Evolutionary conservation across 2,113 vertebrate genomes (phyloP), one percentile per base, ranked within the genome.

Genomic region (Heloderma charlesbogerti): DNA sequence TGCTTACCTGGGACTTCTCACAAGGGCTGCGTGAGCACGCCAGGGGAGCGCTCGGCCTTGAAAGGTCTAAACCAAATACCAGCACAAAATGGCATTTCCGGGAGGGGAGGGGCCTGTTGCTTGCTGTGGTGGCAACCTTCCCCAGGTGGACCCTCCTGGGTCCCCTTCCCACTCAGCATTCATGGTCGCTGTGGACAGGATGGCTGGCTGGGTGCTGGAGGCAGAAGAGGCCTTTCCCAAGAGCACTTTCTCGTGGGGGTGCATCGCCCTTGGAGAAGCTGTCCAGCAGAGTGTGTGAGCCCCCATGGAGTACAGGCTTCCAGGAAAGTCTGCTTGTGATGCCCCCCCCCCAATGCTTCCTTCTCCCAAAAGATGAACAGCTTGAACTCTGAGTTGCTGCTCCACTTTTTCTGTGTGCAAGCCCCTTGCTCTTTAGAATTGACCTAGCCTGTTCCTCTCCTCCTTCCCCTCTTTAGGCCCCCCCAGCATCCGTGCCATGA

Each of bases 401-500:
- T 66, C 48, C 45, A 31, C 0, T 48, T 45, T 93, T 37, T 16
- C 92, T 60, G 5, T 88, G 86, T 60, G 89, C 74, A 16, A 0
- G 87, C 89, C 89, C 89, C 93, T 91, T 0, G 48, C 95, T 86
- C 91, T 94, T 96, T 92, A 88, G 92, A 95, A 95, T 97, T 97
- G 93, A 97, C 95, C 90, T 88, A 92, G 92, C 96, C 94, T 95
- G 95, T 97, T 96, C 98, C 87, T 96, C 48, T 96, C 89, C 94
- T 94, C 95, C 84, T 93, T 15, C 48, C 37, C 69, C 13, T 81
- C 93, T 80, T 86, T 97, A 99, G 99, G 99, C 74, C 97, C 99
- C 84, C 99, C 99, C 37, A 99, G 98, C 95, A 99, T 99, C 96
- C 98, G 99, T 9, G 98, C 98, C 0, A 99, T 99, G 99, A 98